Base-by-base conservation (phyloP, 2,797 vertebrate genomes). In the Zalophus californianus region DNA sequence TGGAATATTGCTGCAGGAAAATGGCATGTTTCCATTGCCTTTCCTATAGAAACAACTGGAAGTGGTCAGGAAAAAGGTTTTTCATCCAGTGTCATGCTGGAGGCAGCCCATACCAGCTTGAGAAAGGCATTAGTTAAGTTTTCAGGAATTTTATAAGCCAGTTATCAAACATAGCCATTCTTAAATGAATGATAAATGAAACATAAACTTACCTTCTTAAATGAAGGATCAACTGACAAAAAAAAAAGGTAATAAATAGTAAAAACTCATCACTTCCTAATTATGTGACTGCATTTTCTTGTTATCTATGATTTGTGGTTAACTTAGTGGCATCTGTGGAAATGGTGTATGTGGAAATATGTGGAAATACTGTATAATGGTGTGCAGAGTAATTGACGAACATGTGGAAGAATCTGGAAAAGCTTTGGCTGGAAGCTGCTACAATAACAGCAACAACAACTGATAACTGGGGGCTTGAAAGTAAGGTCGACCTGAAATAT, bases 141-240 rank as follows among this genome's bases (percentile, higher is more conserved):
- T 80, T 75, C 20, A 68, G 77, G 56, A 77, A 48, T 52, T 80
- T 88, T 78, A 41, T 38, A 8, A 62, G 20, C 11, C 29, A 35
- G 25, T 68, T 38, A 48, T 79, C 79, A 72, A 89, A 70, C 2
- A 25, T 13, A 89, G 44, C 12, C 50, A 75, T 66, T 64, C 54
- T 92, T 79, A 73, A 75, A n/a, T 62, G 50, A 54, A 75, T 62
- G 52, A 79, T 79, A 77, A 86, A 48, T 64, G 84, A 92, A 77
- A 86, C 60, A 16, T 32, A 92, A 84, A 79, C 20, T 66, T 86
- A 64, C 4, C 54, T 88, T 56, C 68, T 72, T 21, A 84, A 87
- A 48, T 58, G 52, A 90, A 77, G 23, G 32, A 58, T 72, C 66
- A 91, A 62, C 32, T 62, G 58, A 64, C 3, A n/a, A 66, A 79